Percentiles rank a stretch among this genome's conserved stretches.
These are phyloP conservation scores for Drosophila limbata DNA, from an alignment of 2,888 invertebrate genomes.

Conservation along the genomic window DNA sequence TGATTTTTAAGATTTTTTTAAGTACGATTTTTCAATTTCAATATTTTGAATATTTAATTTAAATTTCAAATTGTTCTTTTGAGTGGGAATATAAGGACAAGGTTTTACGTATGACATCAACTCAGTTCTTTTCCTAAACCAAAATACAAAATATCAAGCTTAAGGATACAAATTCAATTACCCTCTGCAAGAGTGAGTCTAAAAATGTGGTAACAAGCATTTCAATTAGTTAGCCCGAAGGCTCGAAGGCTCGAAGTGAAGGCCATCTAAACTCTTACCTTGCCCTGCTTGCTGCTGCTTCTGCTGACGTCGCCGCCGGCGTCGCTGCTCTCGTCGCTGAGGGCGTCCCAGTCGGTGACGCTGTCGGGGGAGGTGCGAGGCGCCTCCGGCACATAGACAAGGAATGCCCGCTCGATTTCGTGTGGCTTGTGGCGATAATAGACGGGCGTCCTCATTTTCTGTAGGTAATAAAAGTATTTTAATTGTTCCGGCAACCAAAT, in stretches of 20 bases:
- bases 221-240: conserved; percentile 52
- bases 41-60: no score
- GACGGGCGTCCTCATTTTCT: conserved; percentile 93
- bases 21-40: no score
- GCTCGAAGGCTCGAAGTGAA: not conserved
- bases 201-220: conserved; percentile 7
- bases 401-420: conserved; percentile 91
- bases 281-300: conserved; percentile 59
- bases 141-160: no score
- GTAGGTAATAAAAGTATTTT: conserved; percentile 61
- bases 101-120: no score
- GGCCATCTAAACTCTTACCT: conserved; percentile 60
- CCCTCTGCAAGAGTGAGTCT: not conserved
- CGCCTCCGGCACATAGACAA: conserved; percentile 91
- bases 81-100: no score
- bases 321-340: conserved; percentile 86
- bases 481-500: conserved; percentile 49
- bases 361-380: conserved; percentile 91
- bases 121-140: no score
- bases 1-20: no score
- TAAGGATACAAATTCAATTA: no score
- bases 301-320: conserved; percentile 59
- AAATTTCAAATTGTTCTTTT: no score
- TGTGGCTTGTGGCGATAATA: conserved; percentile 91
- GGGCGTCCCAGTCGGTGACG: conserved; percentile 87